phyloP scores from a whole-genome alignment of 2,113 vertebrate species.

The Oostethus manadensis region DNA sequence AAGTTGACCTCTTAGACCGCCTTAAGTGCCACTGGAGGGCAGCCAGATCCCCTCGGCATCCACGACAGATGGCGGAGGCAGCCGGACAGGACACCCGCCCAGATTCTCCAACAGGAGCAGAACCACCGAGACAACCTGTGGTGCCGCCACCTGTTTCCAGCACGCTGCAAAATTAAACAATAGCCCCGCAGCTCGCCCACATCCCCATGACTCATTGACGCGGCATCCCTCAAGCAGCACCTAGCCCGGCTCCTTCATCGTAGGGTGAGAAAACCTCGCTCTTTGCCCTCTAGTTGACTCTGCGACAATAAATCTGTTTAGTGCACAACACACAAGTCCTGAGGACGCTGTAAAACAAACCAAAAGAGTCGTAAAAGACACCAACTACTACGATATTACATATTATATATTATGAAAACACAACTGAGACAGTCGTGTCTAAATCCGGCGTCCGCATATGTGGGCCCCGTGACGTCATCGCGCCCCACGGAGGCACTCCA shows the following conservation, averaged over 20 bases:
- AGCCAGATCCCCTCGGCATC: slow-evolving; percentile 47
- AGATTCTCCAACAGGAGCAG: slow-evolving; percentile 39
- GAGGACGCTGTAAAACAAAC: background rate
- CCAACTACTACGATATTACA: too few relatives aligned
- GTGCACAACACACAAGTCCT: slow-evolving; percentile 5
- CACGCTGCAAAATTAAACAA: slow-evolving; percentile 59
- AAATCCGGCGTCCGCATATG: too few relatives aligned
- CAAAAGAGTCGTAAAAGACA: slow-evolving; percentile 20
- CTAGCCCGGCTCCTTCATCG: slow-evolving; percentile 26
- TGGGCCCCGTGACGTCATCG: too few relatives aligned
- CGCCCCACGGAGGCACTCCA: too few relatives aligned
- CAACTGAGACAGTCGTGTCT: too few relatives aligned
- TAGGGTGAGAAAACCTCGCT: slow-evolving; percentile 14
- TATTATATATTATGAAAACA: too few relatives aligned
- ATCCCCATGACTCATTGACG: slow-evolving; percentile 52
- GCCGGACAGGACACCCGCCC: slow-evolving; percentile 44
- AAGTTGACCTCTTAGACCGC: slow-evolving; percentile 53
- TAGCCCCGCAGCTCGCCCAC: slow-evolving; percentile 37
- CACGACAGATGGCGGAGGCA: slow-evolving; percentile 54
- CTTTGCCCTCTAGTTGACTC: slow-evolving; percentile 21
- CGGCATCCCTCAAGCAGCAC: slow-evolving; percentile 41
- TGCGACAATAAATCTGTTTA: slow-evolving; percentile 17
- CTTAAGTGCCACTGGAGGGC: slow-evolving; percentile 52
- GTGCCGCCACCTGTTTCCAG: slow-evolving; percentile 65
- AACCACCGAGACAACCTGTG: slow-evolving; percentile 55